These are phyloP conservation scores for Leucophenga varia DNA, from an alignment of 1,140 invertebrate genomes.

Conservation along the genomic window DNA sequence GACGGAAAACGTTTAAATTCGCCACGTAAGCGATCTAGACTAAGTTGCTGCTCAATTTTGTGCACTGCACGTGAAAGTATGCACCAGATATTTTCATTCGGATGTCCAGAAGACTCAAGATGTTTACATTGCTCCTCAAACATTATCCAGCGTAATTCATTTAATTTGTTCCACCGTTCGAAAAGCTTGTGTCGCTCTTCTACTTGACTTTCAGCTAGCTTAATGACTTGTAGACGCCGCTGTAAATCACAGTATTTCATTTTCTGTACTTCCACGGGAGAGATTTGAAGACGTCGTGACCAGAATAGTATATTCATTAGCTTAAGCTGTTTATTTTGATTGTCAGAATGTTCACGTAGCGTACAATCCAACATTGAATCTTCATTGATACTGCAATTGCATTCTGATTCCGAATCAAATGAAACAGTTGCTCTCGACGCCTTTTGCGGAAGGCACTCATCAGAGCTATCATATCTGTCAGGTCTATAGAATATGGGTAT, in stretches of 20 bases:
- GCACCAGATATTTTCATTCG: conserved; percentile 23
- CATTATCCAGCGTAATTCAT: conserved; percentile 25
- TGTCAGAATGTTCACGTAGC: too few species aligned
- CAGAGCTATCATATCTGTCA: too few species aligned
- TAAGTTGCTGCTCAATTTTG: conserved; percentile 16
- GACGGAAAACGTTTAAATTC: conserved; percentile 24
- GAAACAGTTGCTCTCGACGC: too few species aligned
- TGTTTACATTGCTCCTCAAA: conserved; percentile 30
- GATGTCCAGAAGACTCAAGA: conserved; percentile 2
- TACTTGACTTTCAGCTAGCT: conserved; percentile 1
- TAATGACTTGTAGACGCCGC: background rate
- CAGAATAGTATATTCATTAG: conserved; percentile 15
- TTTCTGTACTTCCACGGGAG: conserved; percentile 16
- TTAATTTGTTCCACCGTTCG: conserved; percentile 27
- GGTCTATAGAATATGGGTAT: too few species aligned
- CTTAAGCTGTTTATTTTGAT: too few species aligned
- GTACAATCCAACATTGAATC: too few species aligned
- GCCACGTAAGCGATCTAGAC: conserved; percentile 10
- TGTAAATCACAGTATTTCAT: conserved; percentile 16
- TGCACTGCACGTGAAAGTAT: conserved; percentile 25
- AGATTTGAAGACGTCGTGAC: conserved; percentile 17
- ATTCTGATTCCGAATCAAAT: too few species aligned
- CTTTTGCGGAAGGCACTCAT: too few species aligned
- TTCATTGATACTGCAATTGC: too few species aligned
- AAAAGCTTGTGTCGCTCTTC: conserved; percentile 5